Evolutionary conservation across 2,888 invertebrate species (phyloP).

Genomic region (Ormia ochracea): DNA sequence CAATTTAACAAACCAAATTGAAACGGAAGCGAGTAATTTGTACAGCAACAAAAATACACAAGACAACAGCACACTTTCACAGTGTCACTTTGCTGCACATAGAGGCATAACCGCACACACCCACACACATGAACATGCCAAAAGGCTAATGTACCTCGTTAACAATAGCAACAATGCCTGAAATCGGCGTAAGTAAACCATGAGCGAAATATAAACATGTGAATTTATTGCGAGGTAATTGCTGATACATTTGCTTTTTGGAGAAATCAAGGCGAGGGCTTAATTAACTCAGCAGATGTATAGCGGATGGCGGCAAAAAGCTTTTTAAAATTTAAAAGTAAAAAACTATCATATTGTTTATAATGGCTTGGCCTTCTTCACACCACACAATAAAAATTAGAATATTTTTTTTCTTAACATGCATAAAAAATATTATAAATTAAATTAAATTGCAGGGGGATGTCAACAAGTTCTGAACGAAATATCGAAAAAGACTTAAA

Average conservation of each 20-base stretch:
- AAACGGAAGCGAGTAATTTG: conserved; percentile 50
- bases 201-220: neutral
- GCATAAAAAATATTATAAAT: too few species aligned
- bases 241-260: neutral
- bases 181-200: conserved; percentile 19
- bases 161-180: neutral
- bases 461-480: too few species aligned
- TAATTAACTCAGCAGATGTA: neutral
- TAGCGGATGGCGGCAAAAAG: neutral
- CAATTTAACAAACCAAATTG: conserved; percentile 13
- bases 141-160: too few species aligned
- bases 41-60: neutral
- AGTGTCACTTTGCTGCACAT: neutral
- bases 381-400: too few species aligned
- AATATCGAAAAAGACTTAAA: too few species aligned
- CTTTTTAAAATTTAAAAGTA: too few species aligned
- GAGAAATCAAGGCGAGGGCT: neutral
- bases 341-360: too few species aligned
- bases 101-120: neutral
- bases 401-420: too few species aligned
- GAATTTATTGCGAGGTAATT: neutral
- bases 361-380: too few species aligned
- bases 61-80: neutral
- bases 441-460: too few species aligned
- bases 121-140: neutral